phyloP scores from a whole-genome alignment of 2,113 vertebrate species.

The Scolopax mira region DNA sequence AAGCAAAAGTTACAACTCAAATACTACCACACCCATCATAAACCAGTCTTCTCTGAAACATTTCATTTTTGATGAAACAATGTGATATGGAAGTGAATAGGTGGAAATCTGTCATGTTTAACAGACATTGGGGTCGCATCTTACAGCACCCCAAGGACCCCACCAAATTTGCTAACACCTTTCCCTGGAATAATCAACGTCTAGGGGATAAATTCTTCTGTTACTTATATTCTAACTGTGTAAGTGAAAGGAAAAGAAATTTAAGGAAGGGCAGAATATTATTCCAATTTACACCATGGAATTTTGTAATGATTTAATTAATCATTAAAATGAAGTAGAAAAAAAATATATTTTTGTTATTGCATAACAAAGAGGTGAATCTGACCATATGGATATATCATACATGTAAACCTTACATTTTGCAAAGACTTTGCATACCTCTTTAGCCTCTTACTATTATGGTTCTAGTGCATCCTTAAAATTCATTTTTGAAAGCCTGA shows the following conservation, averaged over 20 bases:
- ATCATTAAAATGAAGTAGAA: background rate
- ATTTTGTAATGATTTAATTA: background rate
- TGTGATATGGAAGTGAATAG: background rate
- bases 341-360: background rate
- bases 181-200: fast-evolving
- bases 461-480: background rate
- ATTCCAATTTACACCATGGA: background rate
- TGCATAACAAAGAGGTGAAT: background rate
- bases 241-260: background rate
- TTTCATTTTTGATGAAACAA: background rate
- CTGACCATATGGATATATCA: background rate
- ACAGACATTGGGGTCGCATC: background rate
- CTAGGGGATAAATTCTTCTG: background rate
- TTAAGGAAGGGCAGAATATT: background rate
- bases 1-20: background rate
- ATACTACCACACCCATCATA: background rate
- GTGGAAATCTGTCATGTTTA: background rate
- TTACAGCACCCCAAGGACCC: background rate
- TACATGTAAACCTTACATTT: background rate
- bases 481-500: background rate
- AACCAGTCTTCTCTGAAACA: background rate
- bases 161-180: background rate
- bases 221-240: background rate
- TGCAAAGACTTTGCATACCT: background rate
- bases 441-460: background rate